A percentile compares a stretch with the other conserved stretches of the same genome.
Evolutionary conservation across 2,797 vertebrate species (phyloP).

Genomic region (Leuciscus waleckii): DNA sequence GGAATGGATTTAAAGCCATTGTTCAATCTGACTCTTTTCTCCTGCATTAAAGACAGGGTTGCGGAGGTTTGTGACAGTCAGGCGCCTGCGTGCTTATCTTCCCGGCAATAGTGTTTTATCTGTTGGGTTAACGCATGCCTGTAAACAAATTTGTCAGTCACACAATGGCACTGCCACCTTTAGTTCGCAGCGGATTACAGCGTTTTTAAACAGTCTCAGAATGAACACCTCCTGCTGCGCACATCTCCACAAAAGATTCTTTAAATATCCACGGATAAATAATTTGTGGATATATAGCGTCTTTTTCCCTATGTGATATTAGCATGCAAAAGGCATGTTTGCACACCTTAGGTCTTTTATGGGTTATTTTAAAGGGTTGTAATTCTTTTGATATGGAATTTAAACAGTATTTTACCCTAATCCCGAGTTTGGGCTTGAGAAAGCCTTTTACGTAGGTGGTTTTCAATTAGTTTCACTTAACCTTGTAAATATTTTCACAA

Average conservation of each 20-base stretch:
- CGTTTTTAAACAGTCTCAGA: slow-evolving; percentile 69
- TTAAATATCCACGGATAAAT: slow-evolving; percentile 79
- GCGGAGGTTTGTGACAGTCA: slow-evolving; percentile 71
- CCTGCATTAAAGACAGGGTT: slow-evolving; percentile 61
- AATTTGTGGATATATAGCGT: slow-evolving; percentile 68
- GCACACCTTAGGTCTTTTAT: slow-evolving; percentile 39
- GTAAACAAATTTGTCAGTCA: slow-evolving; percentile 82
- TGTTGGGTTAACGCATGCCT: slow-evolving; percentile 78
- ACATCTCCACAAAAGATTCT: slow-evolving; percentile 78
- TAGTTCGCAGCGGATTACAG: slow-evolving; percentile 81
- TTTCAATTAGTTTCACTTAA: slow-evolving; percentile 60
- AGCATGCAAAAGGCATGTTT: slow-evolving; percentile 39
- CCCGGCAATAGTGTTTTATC: slow-evolving; percentile 77
- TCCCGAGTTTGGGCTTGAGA: slow-evolving; percentile 34
- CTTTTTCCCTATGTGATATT: slow-evolving; percentile 55
- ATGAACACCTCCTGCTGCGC: slow-evolving; percentile 64
- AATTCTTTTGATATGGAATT: slow-evolving; percentile 52
- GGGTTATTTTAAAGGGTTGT: slow-evolving; percentile 62
- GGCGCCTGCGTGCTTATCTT: slow-evolving; percentile 78
- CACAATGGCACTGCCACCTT: slow-evolving; percentile 82
- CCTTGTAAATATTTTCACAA: slow-evolving; percentile 70
- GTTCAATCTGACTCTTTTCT: slow-evolving; percentile 72
- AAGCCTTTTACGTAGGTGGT: slow-evolving; percentile 62
- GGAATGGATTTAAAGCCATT: slow-evolving; percentile 81
- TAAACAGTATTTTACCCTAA: slow-evolving; percentile 60